Evolutionary conservation across 2,113 vertebrate genomes (phyloP), one percentile per base, ranked within the genome.

Genomic region (Phrynocephalus versicolor): DNA sequence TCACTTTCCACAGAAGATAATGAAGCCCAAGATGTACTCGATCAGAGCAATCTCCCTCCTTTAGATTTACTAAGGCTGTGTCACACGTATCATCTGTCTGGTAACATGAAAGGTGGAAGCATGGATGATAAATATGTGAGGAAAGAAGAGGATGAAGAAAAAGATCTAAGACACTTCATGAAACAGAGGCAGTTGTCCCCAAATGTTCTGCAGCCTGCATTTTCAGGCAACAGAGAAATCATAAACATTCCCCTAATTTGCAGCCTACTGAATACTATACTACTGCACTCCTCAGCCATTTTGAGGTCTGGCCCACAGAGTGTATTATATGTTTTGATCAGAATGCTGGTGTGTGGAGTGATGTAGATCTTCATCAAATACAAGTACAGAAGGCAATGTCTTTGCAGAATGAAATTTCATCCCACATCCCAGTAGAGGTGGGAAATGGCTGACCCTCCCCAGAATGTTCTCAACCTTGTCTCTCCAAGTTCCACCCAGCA

Each of bases 161-260:
- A 82, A 92, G 21, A 83, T 69, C 45, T 81, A 51, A 90, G 87
- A 77, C 83, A 83, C 86, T 91, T 92, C 85, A 79, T 90, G 82
- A 85, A 93, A 93, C 91, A 93, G 94, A 92, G 92, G 91, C 90
- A 89, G 83, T 88, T 90, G 85, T 93, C 91, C 92, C 87, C 89
- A 92, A 95, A 93, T 93, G 92, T 93, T 93, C 94, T 93, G 5
- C 45, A 71, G 57, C 90, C 90, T 90, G 91, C 89, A 91, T 95
- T 93, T 93, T 92, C 89, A 89, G 91, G 91, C 88, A 92, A 94
- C 92, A 94, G 93, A 92, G 91, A 92, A 90, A 93, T 91, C 89
- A 92, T 88, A 88, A 80, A 92, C 91, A 91, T 92, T 82, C 85
- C 89, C 91, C 89, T 70, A 27, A 71, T 71, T 19, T 57, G 39